phyloP scores from a whole-genome alignment of 2,888 invertebrate species.

The Andrena camellia region DNA sequence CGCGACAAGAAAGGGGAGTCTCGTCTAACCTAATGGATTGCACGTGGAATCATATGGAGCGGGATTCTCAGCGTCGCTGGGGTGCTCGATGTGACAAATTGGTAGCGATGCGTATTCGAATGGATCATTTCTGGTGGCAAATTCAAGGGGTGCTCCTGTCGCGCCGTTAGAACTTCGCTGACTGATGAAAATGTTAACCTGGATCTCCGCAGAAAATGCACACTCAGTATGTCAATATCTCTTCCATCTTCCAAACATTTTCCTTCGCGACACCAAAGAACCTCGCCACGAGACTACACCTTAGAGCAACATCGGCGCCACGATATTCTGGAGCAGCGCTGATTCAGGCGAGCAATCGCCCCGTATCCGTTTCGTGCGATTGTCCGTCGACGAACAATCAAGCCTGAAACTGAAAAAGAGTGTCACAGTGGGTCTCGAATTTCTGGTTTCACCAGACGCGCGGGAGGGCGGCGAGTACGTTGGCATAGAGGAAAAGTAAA shows the following conservation, averaged over 20 bases:
- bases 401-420: no score
- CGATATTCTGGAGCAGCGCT: no score
- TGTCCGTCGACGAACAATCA: no score
- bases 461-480: background rate
- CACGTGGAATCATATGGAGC: constrained; percentile 16
- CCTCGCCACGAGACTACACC: background rate
- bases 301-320: background rate
- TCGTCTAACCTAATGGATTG: constrained; percentile 39
- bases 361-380: no score
- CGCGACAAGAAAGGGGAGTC: constrained; percentile 13
- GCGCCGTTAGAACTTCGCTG: background rate
- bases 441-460: background rate
- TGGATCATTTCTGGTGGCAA: constrained; percentile 36
- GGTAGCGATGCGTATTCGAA: constrained; percentile 25
- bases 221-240: no score
- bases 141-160: background rate
- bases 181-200: background rate
- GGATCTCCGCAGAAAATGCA: background rate
- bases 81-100: constrained; percentile 44
- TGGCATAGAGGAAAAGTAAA: background rate
- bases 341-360: no score
- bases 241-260: no score
- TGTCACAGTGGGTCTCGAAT: background rate
- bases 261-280: background rate
- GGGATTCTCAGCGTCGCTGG: background rate